Evolutionary conservation across 2,797 vertebrate genomes (phyloP), one percentile per base, ranked within the genome.

Genomic region (Rousettus madagascariensis): DNA sequence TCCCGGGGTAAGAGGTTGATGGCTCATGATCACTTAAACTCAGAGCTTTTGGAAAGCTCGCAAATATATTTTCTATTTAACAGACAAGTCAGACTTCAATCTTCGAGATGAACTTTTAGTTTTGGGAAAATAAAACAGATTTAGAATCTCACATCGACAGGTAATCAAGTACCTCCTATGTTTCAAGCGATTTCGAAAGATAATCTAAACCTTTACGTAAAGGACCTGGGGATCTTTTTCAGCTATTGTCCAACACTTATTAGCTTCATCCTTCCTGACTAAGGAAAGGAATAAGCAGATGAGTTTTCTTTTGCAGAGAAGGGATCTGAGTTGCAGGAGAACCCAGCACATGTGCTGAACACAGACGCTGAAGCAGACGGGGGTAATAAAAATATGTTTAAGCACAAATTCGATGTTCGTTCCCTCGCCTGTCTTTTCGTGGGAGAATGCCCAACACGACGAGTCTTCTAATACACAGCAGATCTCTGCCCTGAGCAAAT

Each of bases 371-470:
- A 96, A 94, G 94, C 83, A 97, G 96, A 96, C 77, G 96, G 96
- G 66, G 95, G 91, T 92, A 92, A 97, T 96, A 96, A 97, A 80
- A 95, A 95, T 24, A 79, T 97, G 93, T 97, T 98, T 97, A 96
- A 97, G 89, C 97, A 96, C 90, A 98, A 97, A 97, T 95, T 94
- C 97, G 78, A 0, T 95, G 94, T 98, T 98, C 98, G 97, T 97
- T 98, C 97, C 92, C 86, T 46, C 92, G 82, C 94, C 87, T 49
- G 91, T 93, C 77, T 96, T 93, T 74, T 91, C 98, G 97, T 96
- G 97, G 96, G 96, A 75, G 69, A 74, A 91, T 85, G 80, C 95
- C 97, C 96, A 98, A 98, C 93, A 97, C 74, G 96, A 55, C 74
- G 96, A 55, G 84, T 38, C 87, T 89, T 53, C 91, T 86, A 95